Base-by-base conservation (phyloP, 1,140 invertebrate species). In the Tetraneura akinire region DNA sequence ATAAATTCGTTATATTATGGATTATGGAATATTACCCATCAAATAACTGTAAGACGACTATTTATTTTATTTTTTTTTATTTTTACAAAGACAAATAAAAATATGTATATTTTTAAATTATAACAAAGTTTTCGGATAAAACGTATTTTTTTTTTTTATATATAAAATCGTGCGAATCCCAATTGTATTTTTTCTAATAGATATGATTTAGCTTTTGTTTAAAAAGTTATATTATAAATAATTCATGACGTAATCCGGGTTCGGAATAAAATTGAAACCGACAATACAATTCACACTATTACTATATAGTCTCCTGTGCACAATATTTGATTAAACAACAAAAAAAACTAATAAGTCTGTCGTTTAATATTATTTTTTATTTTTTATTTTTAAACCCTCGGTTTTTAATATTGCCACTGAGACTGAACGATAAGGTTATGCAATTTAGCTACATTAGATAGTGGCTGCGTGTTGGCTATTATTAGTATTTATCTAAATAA, bases 111-210 rank as follows among this genome's bases (percentile, higher is more conserved):
- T 68, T 47, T 45, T 8, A 23, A 45, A 68, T 45, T 68, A 23
- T 32, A 21, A 9, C 5, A 68, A 68, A 47, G n/a, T 68, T 68
- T 45, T 14, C 13, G 6, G n/a, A 3, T 47, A 9, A 68, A 45
- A 47, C 45, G 45, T 23, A 68, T 68, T 37, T 42, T 68, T 68
- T n/a, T n/a, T n/a, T n/a, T n/a, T n/a, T n/a, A n/a, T n/a, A n/a
- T n/a, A 66, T 8, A n/a, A 45, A 66, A 66, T 4, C 5, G 37
- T 13, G 1, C 11, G 42, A 42, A 68, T 68, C 23, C 21, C 37
- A 68, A 68, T 68, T 68, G 37, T 47, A 68, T 68, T 68, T 68
- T 45, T n/a, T n/a, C n/a, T 68, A 26, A 68, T 68, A 68, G 64
- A 13, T 45, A 68, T 45, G 37, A 68, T 68, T 68, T 68, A 68